phyloP scores from a whole-genome alignment of 2,797 vertebrate species.

The Myiotriccus ornatus region DNA sequence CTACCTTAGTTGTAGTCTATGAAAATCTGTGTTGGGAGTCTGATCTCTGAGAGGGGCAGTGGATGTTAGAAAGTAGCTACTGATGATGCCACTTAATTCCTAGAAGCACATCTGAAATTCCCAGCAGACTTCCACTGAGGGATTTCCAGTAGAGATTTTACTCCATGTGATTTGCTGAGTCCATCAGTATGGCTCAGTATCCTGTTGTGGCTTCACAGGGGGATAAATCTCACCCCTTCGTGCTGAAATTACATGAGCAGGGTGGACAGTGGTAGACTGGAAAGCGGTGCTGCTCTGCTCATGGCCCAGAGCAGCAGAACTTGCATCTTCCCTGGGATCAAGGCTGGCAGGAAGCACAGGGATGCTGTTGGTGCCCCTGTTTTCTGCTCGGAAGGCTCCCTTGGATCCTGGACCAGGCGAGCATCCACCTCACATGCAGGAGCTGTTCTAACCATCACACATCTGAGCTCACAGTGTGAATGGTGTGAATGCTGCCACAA shows the following conservation, averaged over 20 bases:
- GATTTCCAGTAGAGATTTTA: not conserved
- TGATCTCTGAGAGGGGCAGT: not conserved
- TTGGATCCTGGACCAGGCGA: not conserved
- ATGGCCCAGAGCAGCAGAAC: not conserved
- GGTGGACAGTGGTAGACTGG: not conserved
- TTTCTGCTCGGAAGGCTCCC: not conserved
- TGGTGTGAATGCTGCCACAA: not conserved
- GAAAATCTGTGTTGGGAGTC: not conserved
- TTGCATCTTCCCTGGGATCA: fast-evolving
- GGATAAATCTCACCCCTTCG: not conserved
- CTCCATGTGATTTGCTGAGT: not conserved
- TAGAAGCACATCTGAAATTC: not conserved
- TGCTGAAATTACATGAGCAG: not conserved
- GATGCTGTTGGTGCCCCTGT: not conserved
- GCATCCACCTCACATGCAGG: not conserved
- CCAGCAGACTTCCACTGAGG: not conserved
- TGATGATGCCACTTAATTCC: not conserved
- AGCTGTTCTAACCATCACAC: fast-evolving
- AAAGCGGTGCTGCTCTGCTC: fast-evolving
- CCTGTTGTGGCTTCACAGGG: fast-evolving
- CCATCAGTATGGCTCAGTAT: not conserved
- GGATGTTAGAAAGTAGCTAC: not conserved
- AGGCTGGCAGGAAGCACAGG: not conserved
- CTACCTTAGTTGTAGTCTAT: not conserved
- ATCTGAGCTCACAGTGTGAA: not conserved